Conservation (phyloP, 2,113 vertebrate species). For the Columba livia region DNA sequence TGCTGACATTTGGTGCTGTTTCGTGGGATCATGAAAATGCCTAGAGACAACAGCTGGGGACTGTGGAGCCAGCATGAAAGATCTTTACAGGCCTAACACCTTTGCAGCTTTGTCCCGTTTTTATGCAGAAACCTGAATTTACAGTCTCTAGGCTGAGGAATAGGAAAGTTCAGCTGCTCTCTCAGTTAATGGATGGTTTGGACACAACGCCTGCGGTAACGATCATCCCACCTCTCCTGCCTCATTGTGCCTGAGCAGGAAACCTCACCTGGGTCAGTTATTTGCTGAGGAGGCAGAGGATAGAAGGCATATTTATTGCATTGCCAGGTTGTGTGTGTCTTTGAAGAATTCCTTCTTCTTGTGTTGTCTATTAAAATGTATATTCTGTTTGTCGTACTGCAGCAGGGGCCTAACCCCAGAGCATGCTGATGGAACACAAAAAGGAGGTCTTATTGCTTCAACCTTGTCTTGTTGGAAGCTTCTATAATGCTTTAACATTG, state of each 20-base stretch:
- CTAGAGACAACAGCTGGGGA: background rate
- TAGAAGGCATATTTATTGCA: background rate
- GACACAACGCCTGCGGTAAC: background rate
- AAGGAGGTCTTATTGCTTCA: background rate
- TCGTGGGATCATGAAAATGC: background rate
- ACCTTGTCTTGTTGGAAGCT: background rate
- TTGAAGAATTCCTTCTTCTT: background rate
- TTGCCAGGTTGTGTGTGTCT: background rate
- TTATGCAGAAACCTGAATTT: background rate
- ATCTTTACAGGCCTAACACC: background rate
- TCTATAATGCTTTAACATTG: background rate
- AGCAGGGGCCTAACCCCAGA: background rate
- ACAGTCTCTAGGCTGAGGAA: background rate
- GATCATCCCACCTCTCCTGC: background rate
- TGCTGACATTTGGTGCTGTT: background rate
- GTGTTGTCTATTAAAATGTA: background rate
- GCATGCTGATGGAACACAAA: background rate
- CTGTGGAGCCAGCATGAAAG: background rate
- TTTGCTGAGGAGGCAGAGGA: background rate
- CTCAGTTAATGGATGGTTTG: background rate
- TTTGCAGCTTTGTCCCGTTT: background rate
- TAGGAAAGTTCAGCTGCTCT: background rate
- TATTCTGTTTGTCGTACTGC: background rate
- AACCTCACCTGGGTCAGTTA: background rate
- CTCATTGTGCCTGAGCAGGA: background rate